Evolutionary conservation across 2,113 vertebrate species (phyloP), one percentile per base, ranked within the genome.

Genomic region (Castor canadensis): DNA sequence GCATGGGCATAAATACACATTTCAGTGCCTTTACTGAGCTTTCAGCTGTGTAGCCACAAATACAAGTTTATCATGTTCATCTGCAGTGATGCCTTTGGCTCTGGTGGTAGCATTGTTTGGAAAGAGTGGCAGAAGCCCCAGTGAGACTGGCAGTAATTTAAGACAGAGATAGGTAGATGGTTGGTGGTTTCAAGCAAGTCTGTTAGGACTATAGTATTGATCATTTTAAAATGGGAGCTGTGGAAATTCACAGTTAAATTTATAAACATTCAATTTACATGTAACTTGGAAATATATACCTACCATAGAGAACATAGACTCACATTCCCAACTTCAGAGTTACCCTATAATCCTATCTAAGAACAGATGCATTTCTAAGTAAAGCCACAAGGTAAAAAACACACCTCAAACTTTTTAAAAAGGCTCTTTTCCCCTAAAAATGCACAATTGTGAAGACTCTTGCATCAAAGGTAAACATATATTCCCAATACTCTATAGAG

Each of bases 281-380:
- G 30, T 62, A 73, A 66, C 1, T 87, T 83, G 40, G 72, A 32
- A 67, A 77, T 79, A 38, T 67, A 26, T 32, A 54, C 73, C 67
- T 82, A 81, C 15, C 58, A 12, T 12, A 73, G 69, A 58, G 82
- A 82, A 62, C 8, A 89, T 45, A 62, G 26, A 73, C 5, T 12
- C 35, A 43, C 82, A 77, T n/a, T 35, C 89, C 19, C 86, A 67
- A 64, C n/a, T 64, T 58, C 16, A 52, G 71, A 52, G 26, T 72
- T 66, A 49, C 16, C 30, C 67, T 94, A 54, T 88, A 69, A 89
- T 54, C 45, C 49, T 87, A 40, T 89, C 87, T 84, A 90, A 84
- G 82, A 87, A 12, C 86, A 58, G 56, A 67, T 90, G 56, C 2
- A 64, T 90, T 87, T 56, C 80, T 43, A 95, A 94, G 30, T 77